A percentile compares a stretch with the other conserved stretches of the same genome.
These are phyloP conservation scores for Eubasilissa regina DNA, from an alignment of 1,140 invertebrate genomes.

Conservation along the genomic window DNA sequence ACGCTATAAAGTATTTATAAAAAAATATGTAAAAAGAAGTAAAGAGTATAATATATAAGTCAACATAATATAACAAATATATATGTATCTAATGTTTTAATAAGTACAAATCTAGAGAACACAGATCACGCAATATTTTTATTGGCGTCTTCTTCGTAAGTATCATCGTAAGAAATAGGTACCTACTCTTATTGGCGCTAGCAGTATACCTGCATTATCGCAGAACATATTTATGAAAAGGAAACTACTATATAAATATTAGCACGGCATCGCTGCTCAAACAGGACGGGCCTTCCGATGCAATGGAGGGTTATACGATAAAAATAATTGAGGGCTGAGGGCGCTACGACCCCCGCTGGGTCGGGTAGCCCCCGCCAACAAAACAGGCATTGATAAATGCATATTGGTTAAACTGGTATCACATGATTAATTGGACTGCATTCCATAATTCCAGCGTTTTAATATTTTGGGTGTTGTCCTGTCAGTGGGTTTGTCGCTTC, in stretches of 20 bases:
- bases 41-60: no score
- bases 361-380: constrained; percentile 54
- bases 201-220: not conserved
- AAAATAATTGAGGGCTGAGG: not conserved
- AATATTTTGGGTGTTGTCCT: constrained; percentile 11
- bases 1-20: no score
- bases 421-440: constrained; percentile 58
- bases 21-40: no score
- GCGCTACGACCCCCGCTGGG: constrained; percentile 45
- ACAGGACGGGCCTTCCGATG: not conserved
- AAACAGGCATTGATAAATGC: constrained; percentile 59
- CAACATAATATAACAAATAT: no score
- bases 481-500: no score
- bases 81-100: no score
- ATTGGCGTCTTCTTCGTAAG: no score
- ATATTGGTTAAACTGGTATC: constrained; percentile 55
- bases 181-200: not conserved
- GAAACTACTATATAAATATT: constrained; percentile 48
- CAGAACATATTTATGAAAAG: not conserved
- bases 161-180: no score
- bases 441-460: constrained; percentile 58
- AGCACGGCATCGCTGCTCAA: not conserved
- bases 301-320: not conserved
- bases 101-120: no score
- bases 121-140: no score